Base-by-base conservation (phyloP, 1,140 invertebrate species). In the Drosophila paulistorum region DNA sequence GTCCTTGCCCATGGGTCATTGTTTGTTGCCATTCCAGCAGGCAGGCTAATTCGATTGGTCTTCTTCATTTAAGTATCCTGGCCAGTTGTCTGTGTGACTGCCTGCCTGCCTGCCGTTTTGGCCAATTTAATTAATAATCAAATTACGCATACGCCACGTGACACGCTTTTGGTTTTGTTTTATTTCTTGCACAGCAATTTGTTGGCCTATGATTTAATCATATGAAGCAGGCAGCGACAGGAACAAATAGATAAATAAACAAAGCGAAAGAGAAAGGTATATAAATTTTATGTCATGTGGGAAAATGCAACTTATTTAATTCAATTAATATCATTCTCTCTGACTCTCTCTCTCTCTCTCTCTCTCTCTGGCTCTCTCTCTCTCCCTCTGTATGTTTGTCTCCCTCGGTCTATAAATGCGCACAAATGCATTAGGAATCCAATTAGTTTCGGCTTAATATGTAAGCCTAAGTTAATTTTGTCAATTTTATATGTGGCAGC, bases 41-140 rank as follows among this genome's bases (percentile, higher is more conserved):
- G 45, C 45, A 61, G 69, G 51, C 69, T 83, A 83, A 86, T 86
- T 87, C 79, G 84, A 86, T 87, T 89, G 77, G 80, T 59, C 68
- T 55, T 76, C 77, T 55, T 84, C 77, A 72, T 80, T 87, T 87
- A 77, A 74, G 70, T 69, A 51, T 20, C 45, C 45, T 51, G 73
- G 37, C 76, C 63, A 63, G 42, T 64, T 66, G 11, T 11, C 37
- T 39, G 11, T 39, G 10, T 39, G 37, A 13, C 3, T 13, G 37
- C 11, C 11, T 39, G 37, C 11, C 11, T 39, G 37, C 37, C 37
- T 39, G 37, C 11, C 37, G 37, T 39, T 39, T 39, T 13, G 30
- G 78, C 67, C 41, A 78, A 87, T 86, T 87, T 77, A 87, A 87
- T 87, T 89, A 87, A 83, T 87, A 89, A 87, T 89, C 80, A 77